Evolutionary conservation across 2,113 vertebrate genomes (phyloP), one percentile per base, ranked within the genome.

Genomic region (Anhinga rufa): DNA sequence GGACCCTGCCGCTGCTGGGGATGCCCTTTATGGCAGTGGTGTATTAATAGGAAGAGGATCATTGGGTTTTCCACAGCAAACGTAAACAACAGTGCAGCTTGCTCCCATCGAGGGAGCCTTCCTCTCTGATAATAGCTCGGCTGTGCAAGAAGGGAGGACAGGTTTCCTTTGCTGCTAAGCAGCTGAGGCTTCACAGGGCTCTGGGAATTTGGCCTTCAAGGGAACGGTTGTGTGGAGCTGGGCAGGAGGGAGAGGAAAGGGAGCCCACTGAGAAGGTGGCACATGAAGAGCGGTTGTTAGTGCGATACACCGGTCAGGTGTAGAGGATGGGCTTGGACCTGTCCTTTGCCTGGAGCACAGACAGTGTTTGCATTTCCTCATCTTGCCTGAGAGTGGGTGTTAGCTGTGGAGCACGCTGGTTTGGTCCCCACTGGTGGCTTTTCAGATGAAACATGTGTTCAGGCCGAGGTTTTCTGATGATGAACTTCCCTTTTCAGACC

Each of bases 401-500:
- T 62, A 17, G 26, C 21, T 68, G 71, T 36, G 26, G 29, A 16
- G 29, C 29, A 14, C 1, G 2, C 49, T 14, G 60, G 20, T 57
- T 57, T 25, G 58, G 19, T 54, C n/a, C 51, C 58, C 29, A 2
- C 11, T 0, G 0, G 7, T 28, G 49, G 14, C 46, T 84, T 29
- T 90, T 74, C 5, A 0, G 20, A 1, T 18, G 68, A 26, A 51
- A 58, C 3, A 9, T 55, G 6, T 7, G 17, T 32, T 55, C 51
- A 28, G 34, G 3, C 13, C 31, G 10, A 6, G 31, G 8, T 10
- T 58, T 77, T 81, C 75, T 87, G 60, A 95, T 2, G 2, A 14
- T 88, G 57, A 21, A 4, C 49, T 64, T 61, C 76, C 79, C 54
- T 57, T 36, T 84, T 28, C 92, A 99, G 99, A 99, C 76, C 99